Conservation (phyloP, 2,888 invertebrate genomes). For the Ormyrus labotus region DNA sequence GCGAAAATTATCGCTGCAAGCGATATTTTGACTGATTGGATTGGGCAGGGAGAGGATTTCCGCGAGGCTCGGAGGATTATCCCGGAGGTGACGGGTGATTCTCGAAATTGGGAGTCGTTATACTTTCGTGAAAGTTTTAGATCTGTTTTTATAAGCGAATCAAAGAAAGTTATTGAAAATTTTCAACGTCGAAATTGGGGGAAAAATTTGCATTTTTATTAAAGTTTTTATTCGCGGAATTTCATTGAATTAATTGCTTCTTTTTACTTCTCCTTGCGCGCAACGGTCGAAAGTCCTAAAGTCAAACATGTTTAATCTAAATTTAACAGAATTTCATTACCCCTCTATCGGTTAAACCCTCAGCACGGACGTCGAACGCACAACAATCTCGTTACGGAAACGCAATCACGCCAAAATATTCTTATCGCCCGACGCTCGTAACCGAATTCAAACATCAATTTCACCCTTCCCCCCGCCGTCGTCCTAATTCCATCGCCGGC, state of each 20-base stretch:
- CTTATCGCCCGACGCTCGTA: background rate
- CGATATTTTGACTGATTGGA: slow-evolving; percentile 21
- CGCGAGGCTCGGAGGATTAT: background rate
- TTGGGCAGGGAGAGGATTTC: background rate
- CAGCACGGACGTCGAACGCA: no score
- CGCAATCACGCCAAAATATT: background rate
- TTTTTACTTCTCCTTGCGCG: background rate
- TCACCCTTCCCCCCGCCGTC: slow-evolving; percentile 25
- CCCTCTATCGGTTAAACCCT: no score
- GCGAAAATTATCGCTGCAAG: slow-evolving; percentile 30
- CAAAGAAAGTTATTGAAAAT: no score
- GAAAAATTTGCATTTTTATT: background rate
- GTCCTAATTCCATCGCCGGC: slow-evolving; percentile 54
- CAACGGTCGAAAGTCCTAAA: no score
- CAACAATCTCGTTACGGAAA: no score
- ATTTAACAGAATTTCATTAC: no score
- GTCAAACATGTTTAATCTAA: no score
- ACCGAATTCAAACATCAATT: slow-evolving; percentile 41
- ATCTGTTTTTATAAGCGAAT: no score
- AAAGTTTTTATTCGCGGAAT: no score
- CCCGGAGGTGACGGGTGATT: background rate
- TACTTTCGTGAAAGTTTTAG: background rate
- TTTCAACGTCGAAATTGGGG: no score
- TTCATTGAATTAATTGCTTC: background rate
- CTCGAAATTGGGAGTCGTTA: background rate